phyloP scores from a whole-genome alignment of 1,140 invertebrate genomes.

The Meloidogyne exigua region DNA sequence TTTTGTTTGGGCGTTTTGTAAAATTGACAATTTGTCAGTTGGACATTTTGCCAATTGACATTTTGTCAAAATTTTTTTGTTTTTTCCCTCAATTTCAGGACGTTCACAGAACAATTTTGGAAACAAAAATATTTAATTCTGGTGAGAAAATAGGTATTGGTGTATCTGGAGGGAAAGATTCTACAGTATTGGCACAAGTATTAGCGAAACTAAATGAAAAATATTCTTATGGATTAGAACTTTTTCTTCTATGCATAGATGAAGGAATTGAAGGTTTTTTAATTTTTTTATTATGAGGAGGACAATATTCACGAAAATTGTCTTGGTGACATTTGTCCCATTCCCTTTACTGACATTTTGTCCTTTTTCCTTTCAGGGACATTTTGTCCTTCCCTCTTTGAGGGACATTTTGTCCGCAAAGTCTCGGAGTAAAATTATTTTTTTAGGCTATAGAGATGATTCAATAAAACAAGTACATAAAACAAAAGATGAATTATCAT shows the following conservation, averaged over 20 bases:
- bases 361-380: too few species aligned
- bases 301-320: too few species aligned
- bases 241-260: slow-evolving; percentile 91
- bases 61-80: neutral
- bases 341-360: too few species aligned
- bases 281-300: slow-evolving; percentile 37
- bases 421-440: too few species aligned
- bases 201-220: slow-evolving; percentile 86
- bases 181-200: slow-evolving; percentile 84
- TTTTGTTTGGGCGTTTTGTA: slow-evolving; percentile 70
- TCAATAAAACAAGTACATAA: slow-evolving; percentile 75
- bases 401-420: too few species aligned
- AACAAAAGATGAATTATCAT: slow-evolving; percentile 86
- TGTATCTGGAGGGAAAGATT: slow-evolving; percentile 98
- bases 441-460: slow-evolving; percentile 86
- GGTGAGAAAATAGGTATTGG: slow-evolving; percentile 89
- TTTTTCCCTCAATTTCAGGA: slow-evolving; percentile 80
- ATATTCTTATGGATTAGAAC: slow-evolving; percentile 84
- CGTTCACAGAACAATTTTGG: slow-evolving; percentile 87
- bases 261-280: slow-evolving; percentile 84
- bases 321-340: too few species aligned
- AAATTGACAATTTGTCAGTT: neutral
- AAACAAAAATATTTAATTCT: slow-evolving; percentile 78
- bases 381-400: too few species aligned
- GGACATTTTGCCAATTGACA: too few species aligned